phyloP scores from a whole-genome alignment of 2,888 invertebrate genomes.

The Melanchra persicariae region DNA sequence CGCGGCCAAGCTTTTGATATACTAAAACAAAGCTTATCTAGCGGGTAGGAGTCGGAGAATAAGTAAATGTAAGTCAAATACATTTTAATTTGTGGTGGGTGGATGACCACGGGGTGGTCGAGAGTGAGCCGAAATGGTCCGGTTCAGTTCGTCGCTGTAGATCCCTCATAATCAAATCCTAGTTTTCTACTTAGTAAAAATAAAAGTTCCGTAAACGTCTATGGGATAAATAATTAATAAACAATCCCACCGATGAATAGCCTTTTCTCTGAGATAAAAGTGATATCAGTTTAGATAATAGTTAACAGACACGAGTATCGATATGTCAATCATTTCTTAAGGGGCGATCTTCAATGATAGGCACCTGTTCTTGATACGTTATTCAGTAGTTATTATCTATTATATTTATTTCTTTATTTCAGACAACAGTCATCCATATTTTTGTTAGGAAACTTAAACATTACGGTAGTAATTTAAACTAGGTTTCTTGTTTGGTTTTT shows the following conservation, averaged over 20 bases:
- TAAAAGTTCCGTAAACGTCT: neutral
- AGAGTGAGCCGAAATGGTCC: no score
- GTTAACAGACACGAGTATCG: conserved; percentile 14
- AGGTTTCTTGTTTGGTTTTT: no score
- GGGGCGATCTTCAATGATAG: neutral
- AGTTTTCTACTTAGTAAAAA: no score
- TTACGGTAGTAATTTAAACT: no score
- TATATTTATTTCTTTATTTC: neutral
- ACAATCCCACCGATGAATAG: neutral
- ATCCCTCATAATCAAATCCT: neutral
- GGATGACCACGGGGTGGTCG: no score
- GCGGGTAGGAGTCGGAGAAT: neutral
- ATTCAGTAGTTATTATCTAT: neutral
- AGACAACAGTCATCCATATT: no score
- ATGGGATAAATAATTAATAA: neutral
- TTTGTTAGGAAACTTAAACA: no score
- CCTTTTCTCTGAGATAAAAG: neutral
- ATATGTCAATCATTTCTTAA: conserved; percentile 40
- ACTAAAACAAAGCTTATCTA: neutral
- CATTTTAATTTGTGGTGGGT: no score
- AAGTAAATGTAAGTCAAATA: no score
- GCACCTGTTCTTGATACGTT: neutral
- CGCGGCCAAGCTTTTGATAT: neutral
- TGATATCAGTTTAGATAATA: conserved; percentile 28
- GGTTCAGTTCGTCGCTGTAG: no score